Base-by-base conservation (phyloP, 2,113 vertebrate genomes). In the Microtus ochrogaster region DNA sequence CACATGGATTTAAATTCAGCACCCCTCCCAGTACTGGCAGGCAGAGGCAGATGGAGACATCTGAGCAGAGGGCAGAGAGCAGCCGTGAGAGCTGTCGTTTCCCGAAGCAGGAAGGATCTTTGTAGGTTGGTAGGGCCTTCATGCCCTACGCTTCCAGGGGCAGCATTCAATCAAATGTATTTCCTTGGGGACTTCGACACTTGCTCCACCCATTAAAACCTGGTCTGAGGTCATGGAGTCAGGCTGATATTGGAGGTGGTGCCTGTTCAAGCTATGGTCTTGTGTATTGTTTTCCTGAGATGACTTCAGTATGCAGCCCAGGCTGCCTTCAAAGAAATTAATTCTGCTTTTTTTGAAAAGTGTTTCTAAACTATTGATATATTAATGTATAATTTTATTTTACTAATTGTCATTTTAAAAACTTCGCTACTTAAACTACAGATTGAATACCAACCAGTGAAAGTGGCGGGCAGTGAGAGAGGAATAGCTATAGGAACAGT, bases 341-440 rank as follows among this genome's bases (percentile, higher is more conserved):
- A 63, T 85, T 79, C 36, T 90, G 13, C 36, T 94, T 28, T 63
- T 92, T 2, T 49, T 49, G 49, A 21, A 92, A 93, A 84, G 68
- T 5, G 10, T 88, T 96, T 70, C 78, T 55, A 95, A 95, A 88
- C 49, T 41, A n/a, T 94, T 93, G 47, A 66, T 91, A 1, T 73
- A 47, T 76, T 90, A 36, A 47, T 41, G 8, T 85, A 22, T 85
- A 16, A 63, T 11, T 68, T 44, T 70, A 44, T 66, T 28, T 68
- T 74, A 33, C 36, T 77, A 74, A 16, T 78, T 36, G 44, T 26
- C 47, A 21, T n/a, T 73, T 86, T 66, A 49, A 94, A 91, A 12
- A n/a, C 2, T 44, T 73, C 33, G n/a, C 22, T 33, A 61, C 87
- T 70, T 66, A 76, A n/a, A 65, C 22, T 44, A 1, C 6, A 8